phyloP scores from a whole-genome alignment of 2,888 invertebrate genomes.

The Luffia ferchaultella region DNA sequence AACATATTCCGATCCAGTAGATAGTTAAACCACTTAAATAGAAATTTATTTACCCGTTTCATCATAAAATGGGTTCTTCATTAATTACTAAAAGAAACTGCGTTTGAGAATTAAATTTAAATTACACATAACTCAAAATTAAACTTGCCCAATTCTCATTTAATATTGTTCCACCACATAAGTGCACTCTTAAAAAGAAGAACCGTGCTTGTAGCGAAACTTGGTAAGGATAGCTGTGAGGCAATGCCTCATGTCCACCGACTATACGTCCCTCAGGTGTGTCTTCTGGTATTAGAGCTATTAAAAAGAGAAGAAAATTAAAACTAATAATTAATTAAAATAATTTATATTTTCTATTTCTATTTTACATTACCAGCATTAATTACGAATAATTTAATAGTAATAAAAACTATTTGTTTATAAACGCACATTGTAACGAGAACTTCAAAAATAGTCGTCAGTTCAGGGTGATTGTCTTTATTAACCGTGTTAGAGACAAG shows the following conservation, averaged over 20 bases:
- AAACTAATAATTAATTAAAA: too few relatives aligned
- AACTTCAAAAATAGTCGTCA: neutral
- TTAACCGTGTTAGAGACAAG: too few relatives aligned
- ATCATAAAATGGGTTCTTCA: too few relatives aligned
- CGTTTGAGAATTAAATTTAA: too few relatives aligned
- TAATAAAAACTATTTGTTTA: neutral
- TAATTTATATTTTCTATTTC: too few relatives aligned
- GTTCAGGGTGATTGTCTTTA: neutral
- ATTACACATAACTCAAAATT: too few relatives aligned
- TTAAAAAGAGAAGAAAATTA: neutral
- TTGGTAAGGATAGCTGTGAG: slow-evolving; percentile 48
- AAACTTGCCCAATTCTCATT: slow-evolving; percentile 43
- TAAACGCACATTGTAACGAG: neutral
- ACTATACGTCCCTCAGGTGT: slow-evolving; percentile 29
- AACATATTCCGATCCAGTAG: neutral
- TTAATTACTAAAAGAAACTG: too few relatives aligned
- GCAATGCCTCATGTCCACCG: slow-evolving; percentile 44
- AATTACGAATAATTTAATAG: neutral
- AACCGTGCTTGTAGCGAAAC: slow-evolving; percentile 49
- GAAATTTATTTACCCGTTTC: too few relatives aligned
- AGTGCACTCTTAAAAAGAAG: slow-evolving; percentile 36
- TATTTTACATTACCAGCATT: neutral
- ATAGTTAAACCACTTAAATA: too few relatives aligned
- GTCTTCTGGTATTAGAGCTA: slow-evolving; percentile 1
- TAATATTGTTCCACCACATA: slow-evolving; percentile 51